Percentiles rank a stretch among this genome's conserved stretches.
Evolutionary conservation across 2,113 vertebrate genomes (phyloP).

Genomic region (Notothenia coriiceps): DNA sequence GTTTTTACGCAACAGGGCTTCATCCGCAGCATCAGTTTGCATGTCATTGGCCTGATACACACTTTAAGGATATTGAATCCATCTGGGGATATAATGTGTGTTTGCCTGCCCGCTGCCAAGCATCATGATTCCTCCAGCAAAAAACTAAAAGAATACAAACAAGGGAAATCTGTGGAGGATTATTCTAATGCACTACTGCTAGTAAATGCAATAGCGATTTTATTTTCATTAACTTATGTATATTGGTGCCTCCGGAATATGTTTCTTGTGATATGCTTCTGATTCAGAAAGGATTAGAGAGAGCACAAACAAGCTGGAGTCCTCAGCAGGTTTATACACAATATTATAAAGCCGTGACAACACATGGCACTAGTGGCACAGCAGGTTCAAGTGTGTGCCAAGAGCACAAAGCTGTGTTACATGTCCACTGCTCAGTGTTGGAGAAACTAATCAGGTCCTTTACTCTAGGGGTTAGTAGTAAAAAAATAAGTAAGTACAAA

Average conservation of each 20-base stretch:
- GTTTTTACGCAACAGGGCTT: constrained; percentile 4
- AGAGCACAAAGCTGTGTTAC: constrained; percentile 1
- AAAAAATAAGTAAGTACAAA: no score
- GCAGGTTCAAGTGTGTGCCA: constrained; percentile 4
- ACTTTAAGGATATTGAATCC: constrained; percentile 32
- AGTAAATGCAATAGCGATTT: constrained; percentile 29
- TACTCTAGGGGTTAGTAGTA: no score
- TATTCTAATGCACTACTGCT: constrained; percentile 37
- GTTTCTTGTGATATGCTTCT: constrained; percentile 19
- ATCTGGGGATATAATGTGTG: constrained; percentile 21
- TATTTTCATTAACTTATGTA: constrained; percentile 14
- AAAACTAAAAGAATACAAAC: constrained; percentile 16
- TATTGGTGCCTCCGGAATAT: constrained; percentile 9
- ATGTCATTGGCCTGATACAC: constrained; percentile 21
- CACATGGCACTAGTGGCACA: not conserved
- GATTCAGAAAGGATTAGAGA: constrained; percentile 22
- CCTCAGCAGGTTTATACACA: constrained; percentile 18
- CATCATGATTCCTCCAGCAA: constrained; percentile 62
- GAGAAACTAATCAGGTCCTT: no score
- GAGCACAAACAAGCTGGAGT: constrained; percentile 9
- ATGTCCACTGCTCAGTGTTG: not conserved
- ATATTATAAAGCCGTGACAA: constrained; percentile 36
- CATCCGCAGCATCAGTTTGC: constrained; percentile 21
- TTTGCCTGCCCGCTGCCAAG: constrained; percentile 42
- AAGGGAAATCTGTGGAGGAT: constrained; percentile 51